Percentiles rank a stretch among this genome's conserved stretches.
These are phyloP conservation scores for Adelosebastes latens DNA, from an alignment of 2,797 vertebrate genomes.

Conservation along the genomic window DNA sequence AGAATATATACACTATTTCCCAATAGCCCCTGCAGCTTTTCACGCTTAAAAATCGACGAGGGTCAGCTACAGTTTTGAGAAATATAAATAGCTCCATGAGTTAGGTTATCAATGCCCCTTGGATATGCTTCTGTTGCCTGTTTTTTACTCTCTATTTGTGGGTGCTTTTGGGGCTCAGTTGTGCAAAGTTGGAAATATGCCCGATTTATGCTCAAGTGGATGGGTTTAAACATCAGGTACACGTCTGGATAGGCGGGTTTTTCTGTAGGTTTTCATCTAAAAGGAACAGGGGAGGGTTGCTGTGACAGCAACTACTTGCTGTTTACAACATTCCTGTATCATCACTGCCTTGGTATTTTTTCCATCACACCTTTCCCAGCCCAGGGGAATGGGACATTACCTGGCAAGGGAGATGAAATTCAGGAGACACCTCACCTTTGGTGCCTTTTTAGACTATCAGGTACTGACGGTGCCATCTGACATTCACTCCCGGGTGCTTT, in stretches of 20 bases:
- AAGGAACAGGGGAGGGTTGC: background rate
- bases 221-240: background rate
- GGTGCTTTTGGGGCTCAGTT: background rate
- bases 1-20: background rate
- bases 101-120: background rate
- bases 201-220: background rate
- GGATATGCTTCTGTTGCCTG: background rate
- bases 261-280: background rate
- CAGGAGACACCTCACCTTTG: constrained; percentile 19
- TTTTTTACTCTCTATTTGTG: background rate
- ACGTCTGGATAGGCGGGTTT: background rate
- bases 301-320: background rate
- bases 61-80: background rate
- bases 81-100: background rate
- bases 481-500: background rate
- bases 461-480: background rate
- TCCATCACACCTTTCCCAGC: background rate
- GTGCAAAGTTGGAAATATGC: background rate
- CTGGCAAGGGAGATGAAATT: background rate
- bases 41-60: background rate
- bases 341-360: background rate
- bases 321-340: background rate
- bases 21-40: background rate
- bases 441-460: constrained; percentile 6
- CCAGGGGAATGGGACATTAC: background rate